These are phyloP conservation scores for Stegophylla sp. DNA, from an alignment of 2,888 invertebrate genomes.

Conservation along the genomic window DNA sequence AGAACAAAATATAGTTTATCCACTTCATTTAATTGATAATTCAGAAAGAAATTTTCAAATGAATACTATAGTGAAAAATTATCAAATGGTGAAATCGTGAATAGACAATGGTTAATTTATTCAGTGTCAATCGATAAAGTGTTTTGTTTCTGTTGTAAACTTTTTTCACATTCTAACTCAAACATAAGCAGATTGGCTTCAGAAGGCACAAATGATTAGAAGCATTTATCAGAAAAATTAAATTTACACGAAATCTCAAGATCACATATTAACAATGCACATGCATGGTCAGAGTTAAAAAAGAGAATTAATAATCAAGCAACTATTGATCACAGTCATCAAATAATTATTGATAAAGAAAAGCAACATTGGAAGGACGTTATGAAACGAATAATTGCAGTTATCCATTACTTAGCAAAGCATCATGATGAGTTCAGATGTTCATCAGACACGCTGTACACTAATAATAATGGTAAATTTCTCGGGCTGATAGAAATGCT, in stretches of 20 bases:
- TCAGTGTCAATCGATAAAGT: not conserved
- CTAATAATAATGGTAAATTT: conserved; percentile 62
- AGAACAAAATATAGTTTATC: conserved; percentile 1
- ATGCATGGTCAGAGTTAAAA: conserved; percentile 8
- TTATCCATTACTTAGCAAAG: conserved; percentile 61
- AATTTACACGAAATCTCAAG: conserved; percentile 52
- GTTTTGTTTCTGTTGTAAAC: conserved; percentile 21
- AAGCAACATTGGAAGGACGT: conserved; percentile 61
- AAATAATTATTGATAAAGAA: conserved; percentile 57
- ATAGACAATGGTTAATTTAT: conserved; percentile 21
- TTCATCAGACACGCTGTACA: conserved; percentile 62
- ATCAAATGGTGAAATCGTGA: conserved; percentile 14
- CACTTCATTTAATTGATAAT: not conserved
- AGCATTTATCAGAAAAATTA: conserved; percentile 38
- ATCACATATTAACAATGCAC: conserved; percentile 36
- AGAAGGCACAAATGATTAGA: conserved; percentile 24
- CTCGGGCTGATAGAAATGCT: too few relatives aligned
- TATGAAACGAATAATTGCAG: conserved; percentile 62
- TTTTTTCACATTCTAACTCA: not conserved
- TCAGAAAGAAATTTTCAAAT: conserved; percentile 26
- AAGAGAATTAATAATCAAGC: not conserved
- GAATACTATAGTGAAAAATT: conserved; percentile 2
- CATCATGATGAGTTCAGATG: conserved; percentile 63
- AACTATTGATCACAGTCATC: not conserved
- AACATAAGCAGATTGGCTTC: conserved; percentile 21